A percentile compares a stretch with the other conserved stretches of the same genome.
phyloP scores from a whole-genome alignment of 2,113 vertebrate genomes.

The Odocoileus virginianus region DNA sequence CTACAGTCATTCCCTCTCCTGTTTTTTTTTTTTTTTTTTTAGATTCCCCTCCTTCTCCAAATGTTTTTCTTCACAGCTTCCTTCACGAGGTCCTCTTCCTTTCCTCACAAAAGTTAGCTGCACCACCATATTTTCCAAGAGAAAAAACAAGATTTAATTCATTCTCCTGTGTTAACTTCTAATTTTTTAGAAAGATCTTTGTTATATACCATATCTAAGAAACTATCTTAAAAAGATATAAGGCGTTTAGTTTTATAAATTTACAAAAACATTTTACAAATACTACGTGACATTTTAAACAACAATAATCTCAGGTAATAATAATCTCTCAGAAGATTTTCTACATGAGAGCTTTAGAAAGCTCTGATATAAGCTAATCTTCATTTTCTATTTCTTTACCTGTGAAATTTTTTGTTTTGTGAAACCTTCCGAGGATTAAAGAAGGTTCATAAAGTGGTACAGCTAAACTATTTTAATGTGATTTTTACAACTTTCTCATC shows the following conservation, averaged over 20 bases:
- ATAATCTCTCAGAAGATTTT: neutral
- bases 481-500: neutral
- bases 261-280: neutral
- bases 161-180: neutral
- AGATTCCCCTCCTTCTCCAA: neutral
- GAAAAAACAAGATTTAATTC: neutral
- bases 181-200: neutral
- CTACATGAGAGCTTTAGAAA: neutral
- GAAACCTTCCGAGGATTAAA: neutral
- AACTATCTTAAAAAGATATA: neutral
- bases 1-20: neutral
- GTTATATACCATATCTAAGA: neutral
- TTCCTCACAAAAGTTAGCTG: neutral
- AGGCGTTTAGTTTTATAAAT: neutral
- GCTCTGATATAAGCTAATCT: neutral
- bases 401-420: neutral
- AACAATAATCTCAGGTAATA: neutral
- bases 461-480: neutral
- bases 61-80: neutral
- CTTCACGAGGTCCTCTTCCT: neutral
- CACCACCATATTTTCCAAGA: neutral
- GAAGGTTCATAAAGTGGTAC: neutral
- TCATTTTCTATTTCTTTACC: neutral
- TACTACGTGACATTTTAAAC: neutral
- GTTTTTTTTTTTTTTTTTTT: neutral